Percentiles rank a stretch among this genome's conserved stretches.
Conservation (phyloP, 1,140 invertebrate species). For the Steinernema feltiae region DNA sequence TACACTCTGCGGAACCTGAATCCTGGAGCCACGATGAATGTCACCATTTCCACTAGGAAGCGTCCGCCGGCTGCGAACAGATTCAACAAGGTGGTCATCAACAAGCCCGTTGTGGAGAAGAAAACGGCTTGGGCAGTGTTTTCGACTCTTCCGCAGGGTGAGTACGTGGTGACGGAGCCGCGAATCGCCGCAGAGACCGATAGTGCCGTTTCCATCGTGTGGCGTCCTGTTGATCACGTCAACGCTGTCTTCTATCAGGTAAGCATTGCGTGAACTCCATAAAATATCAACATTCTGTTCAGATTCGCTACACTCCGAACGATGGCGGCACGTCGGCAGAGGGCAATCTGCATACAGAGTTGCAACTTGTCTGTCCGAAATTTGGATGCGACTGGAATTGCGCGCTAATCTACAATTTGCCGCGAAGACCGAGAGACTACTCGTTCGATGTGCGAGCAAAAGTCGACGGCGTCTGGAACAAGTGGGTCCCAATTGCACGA, state of each 20-base stretch:
- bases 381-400: constrained; percentile 38
- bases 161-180: constrained; percentile 34
- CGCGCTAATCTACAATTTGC: constrained; percentile 29
- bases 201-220: constrained; percentile 34
- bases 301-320: constrained; percentile 33
- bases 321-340: constrained; percentile 20
- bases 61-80: constrained; percentile 5
- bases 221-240: constrained; percentile 28
- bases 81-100: constrained; percentile 3
- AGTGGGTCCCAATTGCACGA: constrained; percentile 31
- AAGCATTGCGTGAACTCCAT: neutral
- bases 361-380: constrained; percentile 30
- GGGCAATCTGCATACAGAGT: constrained; percentile 17
- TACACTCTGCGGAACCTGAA: neutral
- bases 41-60: constrained; percentile 13
- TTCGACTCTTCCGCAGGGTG: constrained; percentile 28
- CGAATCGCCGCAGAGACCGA: constrained; percentile 37
- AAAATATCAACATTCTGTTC: neutral
- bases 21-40: constrained; percentile 5
- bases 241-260: constrained; percentile 33
- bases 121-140: constrained; percentile 30
- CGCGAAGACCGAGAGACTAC: constrained; percentile 31
- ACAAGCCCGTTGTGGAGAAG: constrained; percentile 1
- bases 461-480: constrained; percentile 36
- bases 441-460: constrained; percentile 32